Conservation (phyloP, 2,797 vertebrate genomes). For the Gastrophryne carolinensis region DNA sequence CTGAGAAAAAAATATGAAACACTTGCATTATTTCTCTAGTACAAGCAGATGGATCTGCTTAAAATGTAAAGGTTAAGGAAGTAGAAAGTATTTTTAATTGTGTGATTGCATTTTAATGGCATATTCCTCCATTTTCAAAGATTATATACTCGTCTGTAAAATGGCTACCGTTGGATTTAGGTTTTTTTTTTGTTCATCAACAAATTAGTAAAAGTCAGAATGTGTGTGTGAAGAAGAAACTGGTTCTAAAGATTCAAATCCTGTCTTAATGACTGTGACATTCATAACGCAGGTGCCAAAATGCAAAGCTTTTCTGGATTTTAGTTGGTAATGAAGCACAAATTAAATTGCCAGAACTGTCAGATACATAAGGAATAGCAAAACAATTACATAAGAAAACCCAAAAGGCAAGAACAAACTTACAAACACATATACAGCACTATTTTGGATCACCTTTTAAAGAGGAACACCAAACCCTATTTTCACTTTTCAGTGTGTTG, state of each 20-base stretch:
- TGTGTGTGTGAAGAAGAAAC: neutral
- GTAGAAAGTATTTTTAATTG: conserved; percentile 50
- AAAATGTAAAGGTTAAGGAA: conserved; percentile 47
- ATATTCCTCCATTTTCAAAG: conserved; percentile 47
- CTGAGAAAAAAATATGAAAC: conserved; percentile 22
- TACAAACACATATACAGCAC: too few relatives aligned
- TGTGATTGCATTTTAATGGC: conserved; percentile 42
- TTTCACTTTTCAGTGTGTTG: too few relatives aligned
- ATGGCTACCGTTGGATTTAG: conserved; percentile 39
- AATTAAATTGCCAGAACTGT: conserved; percentile 35
- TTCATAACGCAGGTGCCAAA: conserved; percentile 48
- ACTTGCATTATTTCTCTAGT: conserved; percentile 35
- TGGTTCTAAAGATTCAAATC: conserved; percentile 45
- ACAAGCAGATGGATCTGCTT: conserved; percentile 38
- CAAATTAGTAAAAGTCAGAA: conserved; percentile 34
- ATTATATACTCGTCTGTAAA: conserved; percentile 42
- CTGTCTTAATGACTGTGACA: conserved; percentile 47
- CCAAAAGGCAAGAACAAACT: neutral
- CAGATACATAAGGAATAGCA: too few relatives aligned
- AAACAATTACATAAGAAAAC: too few relatives aligned
- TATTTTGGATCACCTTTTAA: too few relatives aligned
- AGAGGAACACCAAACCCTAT: too few relatives aligned
- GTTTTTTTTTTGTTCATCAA: conserved; percentile 14
- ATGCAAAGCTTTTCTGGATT: conserved; percentile 41
- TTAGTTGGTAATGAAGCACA: conserved; percentile 36